Conservation (phyloP, 2,888 invertebrate species). For the Corythucha ciliata region DNA sequence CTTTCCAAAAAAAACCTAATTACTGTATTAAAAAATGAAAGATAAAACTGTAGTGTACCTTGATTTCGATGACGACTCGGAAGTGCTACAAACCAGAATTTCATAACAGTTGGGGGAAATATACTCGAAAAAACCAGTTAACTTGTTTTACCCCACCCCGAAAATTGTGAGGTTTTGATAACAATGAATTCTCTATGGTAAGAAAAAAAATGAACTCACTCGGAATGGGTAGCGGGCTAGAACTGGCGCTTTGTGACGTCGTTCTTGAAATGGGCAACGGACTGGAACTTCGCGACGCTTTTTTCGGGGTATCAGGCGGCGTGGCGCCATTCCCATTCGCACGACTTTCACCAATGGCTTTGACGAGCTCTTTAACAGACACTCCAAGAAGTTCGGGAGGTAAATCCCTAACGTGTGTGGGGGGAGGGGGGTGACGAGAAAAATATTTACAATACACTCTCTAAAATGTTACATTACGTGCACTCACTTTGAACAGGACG, state of each 20-base stretch:
- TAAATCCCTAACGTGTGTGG: conserved; percentile 36
- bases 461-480: neutral
- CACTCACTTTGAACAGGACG: conserved; percentile 25
- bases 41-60: conserved; percentile 30
- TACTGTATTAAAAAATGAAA: conserved; percentile 4
- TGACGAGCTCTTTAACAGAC: conserved; percentile 63
- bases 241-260: conserved; percentile 46
- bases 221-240: conserved; percentile 52
- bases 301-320: conserved; percentile 58
- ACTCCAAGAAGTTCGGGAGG: conserved; percentile 52
- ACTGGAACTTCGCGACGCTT: conserved; percentile 37
- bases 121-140: neutral
- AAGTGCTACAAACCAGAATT: conserved; percentile 30
- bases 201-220: conserved; percentile 41
- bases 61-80: conserved; percentile 34
- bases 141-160: neutral
- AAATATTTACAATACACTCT: conserved; percentile 1
- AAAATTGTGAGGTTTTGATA: neutral
- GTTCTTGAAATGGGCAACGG: conserved; percentile 33
- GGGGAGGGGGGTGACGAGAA: neutral
- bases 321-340: conserved; percentile 71
- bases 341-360: conserved; percentile 61
- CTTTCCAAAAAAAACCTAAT: conserved; percentile 1
- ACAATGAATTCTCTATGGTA: neutral
- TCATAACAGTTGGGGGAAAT: neutral